phyloP scores from a whole-genome alignment of 2,888 invertebrate species.

The Acanthosepion pharaonis region DNA sequence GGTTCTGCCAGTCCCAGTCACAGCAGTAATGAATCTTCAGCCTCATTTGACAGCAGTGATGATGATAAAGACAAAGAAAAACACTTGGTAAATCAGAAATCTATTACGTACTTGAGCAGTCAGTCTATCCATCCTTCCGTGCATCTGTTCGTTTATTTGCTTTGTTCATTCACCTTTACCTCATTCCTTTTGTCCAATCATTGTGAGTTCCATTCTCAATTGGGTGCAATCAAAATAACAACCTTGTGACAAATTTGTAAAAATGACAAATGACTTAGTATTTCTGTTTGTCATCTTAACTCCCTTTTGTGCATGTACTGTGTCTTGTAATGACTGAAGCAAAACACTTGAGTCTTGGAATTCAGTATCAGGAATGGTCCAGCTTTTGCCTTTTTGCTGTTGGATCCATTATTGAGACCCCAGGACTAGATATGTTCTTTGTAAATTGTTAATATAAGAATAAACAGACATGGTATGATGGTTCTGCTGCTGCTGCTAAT shows the following conservation, averaged over 20 bases:
- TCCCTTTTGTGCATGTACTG: not conserved
- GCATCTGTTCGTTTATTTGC: not conserved
- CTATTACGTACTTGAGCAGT: not conserved
- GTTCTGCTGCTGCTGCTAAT: conserved; percentile 12
- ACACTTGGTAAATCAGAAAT: conserved; percentile 35
- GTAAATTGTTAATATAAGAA: not conserved
- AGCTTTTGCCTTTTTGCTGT: not conserved
- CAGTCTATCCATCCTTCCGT: conserved; percentile 17
- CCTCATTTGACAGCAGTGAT: conserved; percentile 49
- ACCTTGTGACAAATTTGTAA: not conserved
- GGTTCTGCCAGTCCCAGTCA: conserved; percentile 54
- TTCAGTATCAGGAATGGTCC: not conserved
- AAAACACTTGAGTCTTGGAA: not conserved
- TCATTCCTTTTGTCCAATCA: not conserved
- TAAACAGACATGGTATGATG: not conserved
- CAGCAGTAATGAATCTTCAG: conserved; percentile 54
- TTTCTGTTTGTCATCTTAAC: not conserved
- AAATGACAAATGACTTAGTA: not conserved
- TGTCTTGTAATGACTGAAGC: not conserved
- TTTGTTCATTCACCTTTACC: not conserved
- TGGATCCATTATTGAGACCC: not conserved
- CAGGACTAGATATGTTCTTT: not conserved
- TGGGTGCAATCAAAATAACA: not conserved
- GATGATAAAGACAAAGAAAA: conserved; percentile 46
- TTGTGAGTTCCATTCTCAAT: not conserved